These are phyloP conservation scores for Tenthredo livida DNA, from an alignment of 2,888 invertebrate genomes.

Conservation along the genomic window DNA sequence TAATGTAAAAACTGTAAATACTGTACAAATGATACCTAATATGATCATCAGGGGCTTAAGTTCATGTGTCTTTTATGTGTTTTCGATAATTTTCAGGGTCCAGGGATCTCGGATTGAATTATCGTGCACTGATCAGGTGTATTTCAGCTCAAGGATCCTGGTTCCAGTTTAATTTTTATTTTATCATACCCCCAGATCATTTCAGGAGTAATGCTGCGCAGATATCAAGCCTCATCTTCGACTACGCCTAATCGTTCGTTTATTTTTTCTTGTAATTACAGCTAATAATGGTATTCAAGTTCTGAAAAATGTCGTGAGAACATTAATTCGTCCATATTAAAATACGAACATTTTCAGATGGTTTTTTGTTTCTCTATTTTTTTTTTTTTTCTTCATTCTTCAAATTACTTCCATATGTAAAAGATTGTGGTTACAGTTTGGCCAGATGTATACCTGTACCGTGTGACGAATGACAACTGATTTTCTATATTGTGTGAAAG, in stretches of 20 bases:
- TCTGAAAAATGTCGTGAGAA: too few species aligned
- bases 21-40: conserved; percentile 4
- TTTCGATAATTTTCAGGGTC: not conserved
- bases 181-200: not conserved
- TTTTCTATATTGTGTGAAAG: too few species aligned
- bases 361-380: too few species aligned
- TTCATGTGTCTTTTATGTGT: not conserved
- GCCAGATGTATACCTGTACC: too few species aligned
- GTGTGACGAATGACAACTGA: too few species aligned
- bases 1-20: conserved; percentile 25
- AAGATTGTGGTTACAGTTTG: too few species aligned
- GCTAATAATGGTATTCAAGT: too few species aligned
- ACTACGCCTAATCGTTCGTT: not conserved
- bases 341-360: too few species aligned
- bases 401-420: too few species aligned
- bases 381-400: too few species aligned
- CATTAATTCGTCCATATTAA: too few species aligned
- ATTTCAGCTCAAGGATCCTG: not conserved
- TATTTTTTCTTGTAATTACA: not conserved
- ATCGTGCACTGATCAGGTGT: not conserved
- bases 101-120: not conserved
- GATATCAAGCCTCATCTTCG: not conserved
- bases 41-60: not conserved
- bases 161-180: not conserved
- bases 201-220: not conserved